Conservation (phyloP, 2,797 vertebrate genomes). For the Myotis pilosus region DNA sequence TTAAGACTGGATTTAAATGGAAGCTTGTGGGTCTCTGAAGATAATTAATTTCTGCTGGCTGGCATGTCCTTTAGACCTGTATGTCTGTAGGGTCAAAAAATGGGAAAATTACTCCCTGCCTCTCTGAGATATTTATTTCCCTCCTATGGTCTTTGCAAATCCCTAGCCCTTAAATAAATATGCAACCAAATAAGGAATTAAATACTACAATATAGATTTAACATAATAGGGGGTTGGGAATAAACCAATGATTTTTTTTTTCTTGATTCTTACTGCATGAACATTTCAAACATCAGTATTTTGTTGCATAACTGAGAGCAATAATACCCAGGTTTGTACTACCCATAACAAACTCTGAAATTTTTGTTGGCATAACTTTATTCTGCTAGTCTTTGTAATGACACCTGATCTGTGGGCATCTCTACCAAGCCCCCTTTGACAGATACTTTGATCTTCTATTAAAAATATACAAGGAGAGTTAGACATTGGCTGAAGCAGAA, state of each 20-base stretch:
- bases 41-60: slow-evolving; percentile 29
- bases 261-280: neutral
- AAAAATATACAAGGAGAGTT: neutral
- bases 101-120: neutral
- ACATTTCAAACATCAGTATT: neutral
- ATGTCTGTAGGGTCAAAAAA: neutral
- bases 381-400: neutral
- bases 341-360: neutral
- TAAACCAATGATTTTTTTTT: neutral
- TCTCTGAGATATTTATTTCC: neutral
- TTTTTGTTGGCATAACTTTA: neutral
- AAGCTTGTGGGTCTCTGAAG: neutral
- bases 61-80: neutral
- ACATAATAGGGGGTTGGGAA: neutral
- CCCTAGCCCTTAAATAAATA: neutral
- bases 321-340: neutral
- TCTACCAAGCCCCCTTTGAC: neutral
- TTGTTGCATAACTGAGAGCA: neutral
- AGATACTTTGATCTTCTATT: slow-evolving; percentile 6
- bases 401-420: neutral
- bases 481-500: slow-evolving; percentile 3
- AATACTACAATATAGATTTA: neutral
- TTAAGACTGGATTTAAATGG: neutral
- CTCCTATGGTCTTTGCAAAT: neutral
- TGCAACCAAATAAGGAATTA: neutral